Evolutionary conservation across 2,113 vertebrate genomes (phyloP).

Genomic region (Gadus chalcogrammus): DNA sequence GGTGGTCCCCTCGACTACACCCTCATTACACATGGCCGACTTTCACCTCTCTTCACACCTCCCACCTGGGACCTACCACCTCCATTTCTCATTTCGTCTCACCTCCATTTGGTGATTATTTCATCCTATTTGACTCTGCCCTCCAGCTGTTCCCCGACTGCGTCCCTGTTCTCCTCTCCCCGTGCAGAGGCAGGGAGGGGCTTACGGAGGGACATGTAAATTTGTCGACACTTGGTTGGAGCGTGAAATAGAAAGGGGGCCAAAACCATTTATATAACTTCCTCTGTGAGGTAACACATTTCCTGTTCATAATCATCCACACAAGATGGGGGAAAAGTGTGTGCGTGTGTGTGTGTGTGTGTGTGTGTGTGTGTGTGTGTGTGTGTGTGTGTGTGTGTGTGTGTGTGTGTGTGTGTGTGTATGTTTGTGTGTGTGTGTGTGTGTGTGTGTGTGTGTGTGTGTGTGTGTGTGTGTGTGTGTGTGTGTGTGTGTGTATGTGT

Average conservation of each 20-base stretch:
- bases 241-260: conserved; percentile 65
- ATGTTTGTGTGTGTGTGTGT: conserved; percentile 20
- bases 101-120: too few relatives aligned
- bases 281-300: conserved; percentile 42
- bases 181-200: conserved; percentile 29
- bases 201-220: conserved; percentile 37
- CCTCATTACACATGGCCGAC: too few relatives aligned
- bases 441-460: conserved; percentile 10
- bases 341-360: conserved; percentile 9
- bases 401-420: conserved; percentile 13
- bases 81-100: too few relatives aligned
- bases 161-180: conserved; percentile 27
- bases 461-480: conserved; percentile 18
- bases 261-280: conserved; percentile 52
- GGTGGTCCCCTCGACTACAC: too few relatives aligned
- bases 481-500: conserved; percentile 18
- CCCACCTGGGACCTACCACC: too few relatives aligned
- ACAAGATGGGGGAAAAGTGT: conserved; percentile 12
- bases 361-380: conserved; percentile 19
- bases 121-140: too few relatives aligned
- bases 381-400: conserved; percentile 15
- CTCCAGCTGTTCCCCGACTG: not conserved
- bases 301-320: conserved; percentile 31
- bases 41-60: too few relatives aligned
- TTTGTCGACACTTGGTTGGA: conserved; percentile 62